phyloP scores from a whole-genome alignment of 2,888 invertebrate species.

The Dicycla oo region DNA sequence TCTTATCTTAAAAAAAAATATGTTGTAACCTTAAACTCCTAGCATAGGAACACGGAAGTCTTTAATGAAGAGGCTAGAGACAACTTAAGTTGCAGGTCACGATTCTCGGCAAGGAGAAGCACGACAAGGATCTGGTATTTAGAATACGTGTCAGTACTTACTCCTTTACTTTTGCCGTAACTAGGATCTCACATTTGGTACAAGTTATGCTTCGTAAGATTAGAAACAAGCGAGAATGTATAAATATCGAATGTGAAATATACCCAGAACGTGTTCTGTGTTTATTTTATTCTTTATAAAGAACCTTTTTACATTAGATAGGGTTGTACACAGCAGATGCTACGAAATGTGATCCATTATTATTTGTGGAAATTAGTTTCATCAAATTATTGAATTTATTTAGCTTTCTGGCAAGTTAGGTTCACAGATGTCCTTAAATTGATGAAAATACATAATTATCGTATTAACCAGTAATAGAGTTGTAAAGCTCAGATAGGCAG shows the following conservation, averaged over 20 bases:
- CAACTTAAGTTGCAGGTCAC: slow-evolving; percentile 39
- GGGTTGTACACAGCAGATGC: not conserved
- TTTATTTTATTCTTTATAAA: not conserved
- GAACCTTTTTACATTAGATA: not conserved
- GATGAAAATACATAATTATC: not conserved
- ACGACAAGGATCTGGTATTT: slow-evolving; percentile 1
- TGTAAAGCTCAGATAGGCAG: no score
- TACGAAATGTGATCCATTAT: not conserved
- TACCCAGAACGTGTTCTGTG: not conserved
- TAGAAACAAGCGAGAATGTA: not conserved
- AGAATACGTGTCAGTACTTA: slow-evolving; percentile 13
- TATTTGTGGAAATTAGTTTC: not conserved
- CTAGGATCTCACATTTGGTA: not conserved
- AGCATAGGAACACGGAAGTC: not conserved
- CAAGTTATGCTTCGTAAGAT: not conserved
- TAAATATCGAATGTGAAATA: not conserved
- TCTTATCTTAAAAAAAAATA: not conserved
- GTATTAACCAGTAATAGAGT: no score
- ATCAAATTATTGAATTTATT: not conserved
- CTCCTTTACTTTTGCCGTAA: not conserved
- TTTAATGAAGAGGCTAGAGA: not conserved
- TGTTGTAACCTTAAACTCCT: not conserved
- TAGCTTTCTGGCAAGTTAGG: not conserved
- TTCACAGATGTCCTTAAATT: not conserved
- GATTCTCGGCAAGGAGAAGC: slow-evolving; percentile 21